A percentile compares a stretch with the other conserved stretches of the same genome.
Evolutionary conservation across 2,797 vertebrate genomes (phyloP).

Genomic region (Rhinoraja longicauda): DNA sequence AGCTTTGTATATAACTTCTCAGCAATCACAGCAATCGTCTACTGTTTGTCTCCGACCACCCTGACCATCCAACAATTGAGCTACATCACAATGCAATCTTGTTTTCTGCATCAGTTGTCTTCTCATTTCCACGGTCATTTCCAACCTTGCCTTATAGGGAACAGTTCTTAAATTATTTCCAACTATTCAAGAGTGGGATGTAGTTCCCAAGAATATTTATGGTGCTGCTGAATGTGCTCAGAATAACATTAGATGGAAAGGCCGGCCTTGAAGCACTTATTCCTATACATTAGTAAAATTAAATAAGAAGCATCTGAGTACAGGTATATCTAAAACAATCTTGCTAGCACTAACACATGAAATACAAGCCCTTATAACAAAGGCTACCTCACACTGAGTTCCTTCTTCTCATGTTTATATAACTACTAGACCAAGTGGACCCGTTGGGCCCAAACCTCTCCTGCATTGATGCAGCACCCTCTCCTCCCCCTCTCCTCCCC

Average conservation of each 20-base stretch:
- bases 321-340: not conserved
- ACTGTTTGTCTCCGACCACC: not conserved
- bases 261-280: not conserved
- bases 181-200: not conserved
- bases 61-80: not conserved
- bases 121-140: not conserved
- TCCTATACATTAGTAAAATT: not conserved
- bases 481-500: no score
- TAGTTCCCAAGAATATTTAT: not conserved
- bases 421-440: no score
- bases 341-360: not conserved
- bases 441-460: no score
- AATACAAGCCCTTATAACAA: slow-evolving; percentile 14
- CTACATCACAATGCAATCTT: not conserved
- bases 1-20: not conserved
- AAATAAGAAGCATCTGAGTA: not conserved
- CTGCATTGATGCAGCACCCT: no score
- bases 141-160: not conserved
- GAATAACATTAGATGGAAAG: not conserved
- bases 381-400: slow-evolving; percentile 28
- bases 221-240: not conserved
- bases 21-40: not conserved
- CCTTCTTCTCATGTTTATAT: slow-evolving; percentile 26
- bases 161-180: not conserved
- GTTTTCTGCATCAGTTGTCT: not conserved